Conservation (phyloP, 2,888 invertebrate species). For the Chymomyza caudatula region DNA sequence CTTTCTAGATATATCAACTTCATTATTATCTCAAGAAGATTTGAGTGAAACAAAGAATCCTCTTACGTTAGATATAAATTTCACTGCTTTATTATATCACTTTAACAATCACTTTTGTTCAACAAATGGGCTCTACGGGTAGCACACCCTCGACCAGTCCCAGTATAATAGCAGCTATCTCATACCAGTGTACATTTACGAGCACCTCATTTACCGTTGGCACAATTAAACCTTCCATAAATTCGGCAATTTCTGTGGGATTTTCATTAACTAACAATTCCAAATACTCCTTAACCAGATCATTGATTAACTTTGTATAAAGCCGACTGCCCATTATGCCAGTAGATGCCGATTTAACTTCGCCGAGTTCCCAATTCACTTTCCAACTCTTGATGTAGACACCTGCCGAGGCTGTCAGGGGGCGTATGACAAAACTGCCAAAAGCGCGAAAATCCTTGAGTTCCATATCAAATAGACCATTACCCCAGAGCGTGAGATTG, state of each 20-base stretch:
- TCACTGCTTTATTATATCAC: neutral
- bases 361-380: conserved; percentile 51
- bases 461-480: conserved; percentile 56
- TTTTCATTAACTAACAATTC: conserved; percentile 60
- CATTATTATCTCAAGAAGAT: too few relatives aligned
- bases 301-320: conserved; percentile 54
- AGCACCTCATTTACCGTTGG: conserved; percentile 49
- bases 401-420: conserved; percentile 39
- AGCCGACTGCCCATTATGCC: conserved; percentile 56
- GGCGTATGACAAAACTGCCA: conserved; percentile 66
- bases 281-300: conserved; percentile 58
- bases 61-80: neutral
- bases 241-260: conserved; percentile 48
- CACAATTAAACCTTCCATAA: conserved; percentile 53
- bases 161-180: conserved; percentile 56
- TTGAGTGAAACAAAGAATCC: too few relatives aligned
- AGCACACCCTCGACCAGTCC: conserved; percentile 55
- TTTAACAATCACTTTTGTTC: conserved; percentile 1
- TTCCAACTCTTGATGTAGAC: conserved; percentile 56
- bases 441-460: conserved; percentile 53
- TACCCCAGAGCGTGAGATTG: conserved; percentile 44
- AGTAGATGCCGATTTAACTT: conserved; percentile 53
- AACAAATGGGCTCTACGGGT: conserved; percentile 59
- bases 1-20: too few relatives aligned
- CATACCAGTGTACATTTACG: conserved; percentile 52